These are phyloP conservation scores for Tenodera sinensis DNA, from an alignment of 2,888 invertebrate genomes.

Conservation along the genomic window DNA sequence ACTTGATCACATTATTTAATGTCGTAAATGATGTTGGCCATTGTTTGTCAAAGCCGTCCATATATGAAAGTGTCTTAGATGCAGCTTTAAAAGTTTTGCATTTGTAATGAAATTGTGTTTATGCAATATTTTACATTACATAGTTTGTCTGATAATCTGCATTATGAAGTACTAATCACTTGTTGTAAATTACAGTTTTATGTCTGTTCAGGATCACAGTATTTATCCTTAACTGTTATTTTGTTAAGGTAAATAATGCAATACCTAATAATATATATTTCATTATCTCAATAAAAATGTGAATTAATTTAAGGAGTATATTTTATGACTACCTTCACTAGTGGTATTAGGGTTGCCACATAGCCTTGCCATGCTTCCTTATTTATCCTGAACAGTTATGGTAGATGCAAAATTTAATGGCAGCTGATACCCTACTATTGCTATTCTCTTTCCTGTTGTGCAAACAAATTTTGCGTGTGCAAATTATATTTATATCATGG, in stretches of 20 bases:
- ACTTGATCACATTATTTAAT: not conserved
- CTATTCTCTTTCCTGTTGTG: too few relatives aligned
- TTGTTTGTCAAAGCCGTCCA: slow-evolving; percentile 3
- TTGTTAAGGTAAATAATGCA: not conserved
- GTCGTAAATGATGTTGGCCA: not conserved
- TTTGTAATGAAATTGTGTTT: not conserved
- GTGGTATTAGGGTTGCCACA: too few relatives aligned
- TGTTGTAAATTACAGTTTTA: not conserved
- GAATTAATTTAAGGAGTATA: not conserved
- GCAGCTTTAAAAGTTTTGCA: not conserved
- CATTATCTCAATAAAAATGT: not conserved
- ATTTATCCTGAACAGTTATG: too few relatives aligned
- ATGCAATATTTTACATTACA: not conserved
- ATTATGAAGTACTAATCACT: not conserved
- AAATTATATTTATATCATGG: too few relatives aligned
- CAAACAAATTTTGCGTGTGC: too few relatives aligned
- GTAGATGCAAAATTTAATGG: too few relatives aligned
- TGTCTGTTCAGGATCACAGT: not conserved
- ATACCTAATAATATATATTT: not conserved
- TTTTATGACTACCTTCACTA: not conserved
- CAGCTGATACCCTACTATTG: too few relatives aligned
- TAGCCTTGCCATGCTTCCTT: too few relatives aligned
- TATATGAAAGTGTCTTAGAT: not conserved
- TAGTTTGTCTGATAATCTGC: not conserved
- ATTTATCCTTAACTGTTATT: not conserved